Conservation (phyloP, 1,140 invertebrate species). For the Cydia splendana region DNA sequence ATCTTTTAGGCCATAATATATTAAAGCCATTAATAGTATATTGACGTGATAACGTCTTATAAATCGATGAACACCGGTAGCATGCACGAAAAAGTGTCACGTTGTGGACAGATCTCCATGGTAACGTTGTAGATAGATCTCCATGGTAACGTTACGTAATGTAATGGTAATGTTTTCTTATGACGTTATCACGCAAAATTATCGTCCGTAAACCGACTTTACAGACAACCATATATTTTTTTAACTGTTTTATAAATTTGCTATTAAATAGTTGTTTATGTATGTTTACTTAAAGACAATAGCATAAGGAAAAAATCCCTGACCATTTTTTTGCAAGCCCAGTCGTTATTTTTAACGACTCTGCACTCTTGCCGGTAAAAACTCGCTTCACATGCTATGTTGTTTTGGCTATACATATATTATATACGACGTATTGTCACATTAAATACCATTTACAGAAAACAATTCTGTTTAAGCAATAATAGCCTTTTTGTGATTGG, state of each 20-base stretch:
- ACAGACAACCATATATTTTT: too few species aligned
- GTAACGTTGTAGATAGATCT: too few species aligned
- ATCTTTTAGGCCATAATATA: too few species aligned
- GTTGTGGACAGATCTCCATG: too few species aligned
- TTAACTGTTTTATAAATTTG: not conserved
- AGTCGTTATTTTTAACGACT: not conserved
- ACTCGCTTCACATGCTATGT: slow-evolving; percentile 2
- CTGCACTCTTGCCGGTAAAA: not conserved
- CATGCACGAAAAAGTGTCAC: too few species aligned
- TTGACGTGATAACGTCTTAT: too few species aligned
- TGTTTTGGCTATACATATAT: not conserved
- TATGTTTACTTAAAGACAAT: not conserved
- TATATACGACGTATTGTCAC: slow-evolving; percentile 13
- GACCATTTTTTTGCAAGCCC: not conserved
- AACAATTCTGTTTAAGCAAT: not conserved
- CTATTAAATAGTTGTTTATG: not conserved
- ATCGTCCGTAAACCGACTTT: too few species aligned
- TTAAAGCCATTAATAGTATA: too few species aligned
- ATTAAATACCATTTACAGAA: not conserved
- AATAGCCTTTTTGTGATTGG: not conserved
- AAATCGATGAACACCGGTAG: too few species aligned
- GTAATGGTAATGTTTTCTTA: too few species aligned
- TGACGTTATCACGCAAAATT: too few species aligned
- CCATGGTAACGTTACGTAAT: too few species aligned
- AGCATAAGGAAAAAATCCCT: not conserved